These are phyloP conservation scores for Temnothorax rugatulus DNA, from an alignment of 2,888 invertebrate species.

Conservation along the genomic window DNA sequence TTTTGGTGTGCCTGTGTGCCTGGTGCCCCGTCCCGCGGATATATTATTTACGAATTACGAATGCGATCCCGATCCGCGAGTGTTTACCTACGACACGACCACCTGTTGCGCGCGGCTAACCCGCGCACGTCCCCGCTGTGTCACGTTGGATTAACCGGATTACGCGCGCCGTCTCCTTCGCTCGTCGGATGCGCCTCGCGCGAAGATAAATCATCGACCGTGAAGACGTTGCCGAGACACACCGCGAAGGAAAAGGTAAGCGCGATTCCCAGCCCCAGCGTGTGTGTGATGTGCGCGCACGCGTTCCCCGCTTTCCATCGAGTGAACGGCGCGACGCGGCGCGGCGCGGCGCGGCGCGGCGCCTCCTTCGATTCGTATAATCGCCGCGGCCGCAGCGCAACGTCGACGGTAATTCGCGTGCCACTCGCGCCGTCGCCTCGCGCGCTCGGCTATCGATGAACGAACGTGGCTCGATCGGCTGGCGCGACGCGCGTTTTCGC, in stretches of 20 bases:
- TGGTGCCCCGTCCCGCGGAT: constrained; percentile 49
- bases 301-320: constrained; percentile 26
- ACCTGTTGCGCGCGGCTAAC: constrained; percentile 74
- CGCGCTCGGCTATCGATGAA: background rate
- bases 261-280: background rate
- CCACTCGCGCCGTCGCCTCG: constrained; percentile 1
- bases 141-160: constrained; percentile 81
- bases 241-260: constrained; percentile 39
- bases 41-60: constrained; percentile 12
- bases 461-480: too few relatives aligned
- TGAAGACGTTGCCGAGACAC: constrained; percentile 22
- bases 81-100: constrained; percentile 72
- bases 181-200: constrained; percentile 53
- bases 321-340: background rate
- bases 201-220: constrained; percentile 60
- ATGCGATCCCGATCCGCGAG: constrained; percentile 59
- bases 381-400: constrained; percentile 7
- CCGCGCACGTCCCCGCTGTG: constrained; percentile 65
- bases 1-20: constrained; percentile 68
- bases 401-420: constrained; percentile 31
- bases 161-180: constrained; percentile 65
- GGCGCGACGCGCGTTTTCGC: too few relatives aligned
- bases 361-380: background rate
- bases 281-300: background rate
- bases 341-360: background rate